phyloP scores from a whole-genome alignment of 2,888 invertebrate species.

The Dicyrtomina minuta region DNA sequence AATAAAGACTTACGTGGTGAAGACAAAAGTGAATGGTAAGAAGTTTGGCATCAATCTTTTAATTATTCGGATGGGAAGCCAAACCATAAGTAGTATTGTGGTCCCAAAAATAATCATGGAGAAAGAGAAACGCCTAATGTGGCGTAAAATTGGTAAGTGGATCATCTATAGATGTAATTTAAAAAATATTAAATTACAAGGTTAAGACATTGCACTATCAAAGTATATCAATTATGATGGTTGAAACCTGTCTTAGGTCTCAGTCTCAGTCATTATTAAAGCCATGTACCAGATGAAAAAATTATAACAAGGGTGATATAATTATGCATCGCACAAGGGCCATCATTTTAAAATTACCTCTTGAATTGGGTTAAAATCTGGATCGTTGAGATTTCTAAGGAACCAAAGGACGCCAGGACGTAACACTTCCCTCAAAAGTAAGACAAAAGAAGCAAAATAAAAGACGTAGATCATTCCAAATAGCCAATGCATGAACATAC shows the following conservation, averaged over 20 bases:
- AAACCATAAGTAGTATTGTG: conserved; percentile 83
- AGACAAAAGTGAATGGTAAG: conserved; percentile 89
- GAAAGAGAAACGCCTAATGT: conserved; percentile 84
- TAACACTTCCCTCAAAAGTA: conserved; percentile 86
- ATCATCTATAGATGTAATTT: conserved; percentile 75
- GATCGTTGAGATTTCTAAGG: conserved; percentile 94
- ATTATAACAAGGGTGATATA: not conserved
- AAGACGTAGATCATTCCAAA: conserved; percentile 99
- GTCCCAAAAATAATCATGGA: conserved; percentile 96
- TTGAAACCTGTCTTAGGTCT: not conserved
- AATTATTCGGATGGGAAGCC: conserved; percentile 88
- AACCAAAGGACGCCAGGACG: conserved; percentile 98
- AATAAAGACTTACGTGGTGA: conserved; percentile 56
- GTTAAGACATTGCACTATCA: not conserved
- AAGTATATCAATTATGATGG: not conserved
- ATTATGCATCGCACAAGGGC: too few species aligned
- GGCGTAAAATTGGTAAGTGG: conserved; percentile 87
- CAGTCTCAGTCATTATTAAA: not conserved
- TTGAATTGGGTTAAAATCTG: conserved; percentile 98
- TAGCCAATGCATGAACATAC: conserved; percentile 98
- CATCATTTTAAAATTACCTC: conserved; percentile 60
- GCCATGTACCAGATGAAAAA: not conserved
- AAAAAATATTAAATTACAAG: not conserved
- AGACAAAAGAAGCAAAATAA: conserved; percentile 96
- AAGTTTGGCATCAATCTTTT: conserved; percentile 79